Base-by-base conservation (phyloP, 2,113 vertebrate genomes). In the Mesembrinibis cayennensis region DNA sequence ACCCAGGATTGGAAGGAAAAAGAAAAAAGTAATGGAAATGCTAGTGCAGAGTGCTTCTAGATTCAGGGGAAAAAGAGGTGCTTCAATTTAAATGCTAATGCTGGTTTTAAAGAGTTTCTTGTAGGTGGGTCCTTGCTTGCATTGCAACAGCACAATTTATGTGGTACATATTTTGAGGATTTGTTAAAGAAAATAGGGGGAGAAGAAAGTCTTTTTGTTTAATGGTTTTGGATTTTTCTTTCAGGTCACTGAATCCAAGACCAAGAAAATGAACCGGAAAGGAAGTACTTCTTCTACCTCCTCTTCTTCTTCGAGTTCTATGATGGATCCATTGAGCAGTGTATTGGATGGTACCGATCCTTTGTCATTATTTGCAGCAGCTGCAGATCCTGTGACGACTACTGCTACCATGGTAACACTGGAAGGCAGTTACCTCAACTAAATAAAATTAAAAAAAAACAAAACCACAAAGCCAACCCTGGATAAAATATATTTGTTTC, bases 281-380 rank as follows among this genome's bases (percentile, higher is more conserved):
- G 99, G 99, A 92, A 99, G 99, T 87, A 98, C 98, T 12, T 99
- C 99, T 3, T 99, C 99, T 17, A 99, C 99, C 0, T 99, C 99
- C 2, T 99, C 99, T 0, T 99, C 99, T 0, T 99, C 99, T 34
- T 99, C 99, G 19, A 99, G 98, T 84, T 99, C 99, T 0, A 10
- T 99, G 40, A 59, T 98, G 10, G 99, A 99, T 92, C 99, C 99
- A 0, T 96, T 99, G 92, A 99, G 99, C 98, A 99, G 99, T 9
- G 98, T 99, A 73, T 70, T 99, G 96, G 99, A 99, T 36, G 99
- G 99, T 32, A 99, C 98, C 0, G 99, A 99, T 88, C 99, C 99
- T 5, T 97, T 99, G 69, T 99, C 99, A 1, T 71, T 99, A 96
- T 99, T 99, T 38, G 99, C 99, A 5, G 99, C 99, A 27, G 98